These are phyloP conservation scores for Apoderus coryli DNA, from an alignment of 2,888 invertebrate species.

Conservation along the genomic window DNA sequence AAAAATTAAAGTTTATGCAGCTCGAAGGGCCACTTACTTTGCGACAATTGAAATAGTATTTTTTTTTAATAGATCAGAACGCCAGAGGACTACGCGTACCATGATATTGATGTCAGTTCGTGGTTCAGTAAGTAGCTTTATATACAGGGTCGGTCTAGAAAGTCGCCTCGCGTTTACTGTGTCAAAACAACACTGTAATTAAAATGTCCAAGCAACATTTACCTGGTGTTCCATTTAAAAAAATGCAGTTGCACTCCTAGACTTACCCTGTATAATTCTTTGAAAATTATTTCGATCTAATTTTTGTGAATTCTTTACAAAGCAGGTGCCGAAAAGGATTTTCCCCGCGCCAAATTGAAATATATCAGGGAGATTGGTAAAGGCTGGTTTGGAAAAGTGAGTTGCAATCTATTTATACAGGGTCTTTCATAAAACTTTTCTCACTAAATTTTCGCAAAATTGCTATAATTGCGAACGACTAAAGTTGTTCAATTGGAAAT, in stretches of 20 bases:
- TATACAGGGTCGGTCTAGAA: no score
- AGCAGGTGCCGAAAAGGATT: conserved; percentile 42
- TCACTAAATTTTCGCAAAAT: no score
- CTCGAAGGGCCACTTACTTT: conserved; percentile 3
- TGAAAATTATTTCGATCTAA: conserved; percentile 1
- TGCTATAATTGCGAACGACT: no score
- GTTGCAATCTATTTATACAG: no score
- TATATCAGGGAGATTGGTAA: conserved; percentile 69
- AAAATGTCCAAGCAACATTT: no score
- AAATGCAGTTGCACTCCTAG: conserved; percentile 4
- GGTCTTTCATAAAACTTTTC: no score
- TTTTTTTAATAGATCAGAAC: conserved; percentile 23
- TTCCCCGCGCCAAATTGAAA: conserved; percentile 62
- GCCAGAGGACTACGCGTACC: conserved; percentile 27
- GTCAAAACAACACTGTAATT: no score
- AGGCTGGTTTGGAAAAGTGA: conserved; percentile 72
- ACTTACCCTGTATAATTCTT: no score
- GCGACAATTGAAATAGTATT: conserved; percentile 4
- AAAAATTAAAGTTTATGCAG: conserved; percentile 4
- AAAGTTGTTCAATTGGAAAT: no score
- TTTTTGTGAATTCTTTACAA: conserved; percentile 10
- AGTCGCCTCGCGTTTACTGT: no score
- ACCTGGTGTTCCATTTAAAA: conserved; percentile 4
- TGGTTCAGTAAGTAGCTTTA: conserved; percentile 34
- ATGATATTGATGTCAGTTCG: conserved; percentile 31